A percentile compares a stretch with the other conserved stretches of the same genome.
phyloP scores from a whole-genome alignment of 1,140 invertebrate species.

The Magallana angulata region DNA sequence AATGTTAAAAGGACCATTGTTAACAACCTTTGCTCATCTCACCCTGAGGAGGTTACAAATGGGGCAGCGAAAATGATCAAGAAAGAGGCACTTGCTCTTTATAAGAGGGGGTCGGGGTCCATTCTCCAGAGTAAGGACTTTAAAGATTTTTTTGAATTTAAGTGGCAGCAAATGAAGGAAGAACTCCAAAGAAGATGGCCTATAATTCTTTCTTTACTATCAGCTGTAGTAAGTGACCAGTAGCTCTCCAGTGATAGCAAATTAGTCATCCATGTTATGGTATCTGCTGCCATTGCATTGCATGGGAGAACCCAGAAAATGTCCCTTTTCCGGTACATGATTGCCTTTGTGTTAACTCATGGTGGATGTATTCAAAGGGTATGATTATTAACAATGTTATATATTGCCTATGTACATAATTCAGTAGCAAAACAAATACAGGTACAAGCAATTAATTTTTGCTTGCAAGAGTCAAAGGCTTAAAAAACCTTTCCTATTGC shows the following conservation, averaged over 20 bases:
- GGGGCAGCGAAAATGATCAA: not conserved
- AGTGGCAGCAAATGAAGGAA: not conserved
- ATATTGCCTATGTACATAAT: no score
- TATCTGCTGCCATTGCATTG: slow-evolving; percentile 20
- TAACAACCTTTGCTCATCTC: not conserved
- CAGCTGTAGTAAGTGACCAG: no score
- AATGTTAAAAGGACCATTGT: no score
- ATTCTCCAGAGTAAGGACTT: no score
- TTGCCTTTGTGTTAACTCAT: slow-evolving; percentile 38
- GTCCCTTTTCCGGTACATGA: slow-evolving; percentile 33
- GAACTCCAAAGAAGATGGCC: not conserved
- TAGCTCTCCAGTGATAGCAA: no score
- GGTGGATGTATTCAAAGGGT: slow-evolving; percentile 37
- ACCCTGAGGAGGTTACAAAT: not conserved
- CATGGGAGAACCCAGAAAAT: slow-evolving; percentile 36
- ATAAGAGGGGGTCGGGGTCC: no score
- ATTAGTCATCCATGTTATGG: not conserved
- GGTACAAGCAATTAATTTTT: no score
- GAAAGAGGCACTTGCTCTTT: not conserved
- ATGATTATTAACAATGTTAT: not conserved
- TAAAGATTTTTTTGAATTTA: not conserved
- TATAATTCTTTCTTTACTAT: not conserved
- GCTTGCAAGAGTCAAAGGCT: no score
- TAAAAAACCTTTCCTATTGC: no score
- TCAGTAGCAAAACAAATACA: no score